phyloP scores from a whole-genome alignment of 2,113 vertebrate species.

The Nibea albiflora region DNA sequence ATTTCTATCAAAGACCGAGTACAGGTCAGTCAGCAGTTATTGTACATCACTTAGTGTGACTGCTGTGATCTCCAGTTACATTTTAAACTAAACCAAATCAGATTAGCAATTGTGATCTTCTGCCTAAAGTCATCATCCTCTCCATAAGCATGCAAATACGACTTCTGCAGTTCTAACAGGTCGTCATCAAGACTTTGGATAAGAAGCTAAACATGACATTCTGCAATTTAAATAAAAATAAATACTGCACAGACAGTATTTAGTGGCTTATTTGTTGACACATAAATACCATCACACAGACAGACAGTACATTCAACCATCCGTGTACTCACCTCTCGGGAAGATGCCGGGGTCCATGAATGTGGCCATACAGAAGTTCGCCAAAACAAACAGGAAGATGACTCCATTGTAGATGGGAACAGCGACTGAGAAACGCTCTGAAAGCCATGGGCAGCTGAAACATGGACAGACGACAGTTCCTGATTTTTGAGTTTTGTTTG shows the following conservation, averaged over 20 bases:
- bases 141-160: not conserved
- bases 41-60: too few species aligned
- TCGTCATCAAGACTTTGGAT: not conserved
- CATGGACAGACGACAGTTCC: not conserved
- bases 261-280: not conserved
- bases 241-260: not conserved
- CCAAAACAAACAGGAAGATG: slow-evolving; percentile 96
- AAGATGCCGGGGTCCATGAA: slow-evolving; percentile 99
- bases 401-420: slow-evolving; percentile 95
- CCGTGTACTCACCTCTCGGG: slow-evolving; percentile 88
- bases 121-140: not conserved
- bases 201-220: not conserved
- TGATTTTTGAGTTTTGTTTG: too few species aligned
- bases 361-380: slow-evolving; percentile 99
- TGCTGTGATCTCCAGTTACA: too few species aligned
- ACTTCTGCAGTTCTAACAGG: not conserved
- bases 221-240: too few species aligned
- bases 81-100: too few species aligned
- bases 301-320: not conserved
- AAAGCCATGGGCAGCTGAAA: slow-evolving; percentile 93
- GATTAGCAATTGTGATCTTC: too few species aligned
- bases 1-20: too few species aligned
- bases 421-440: slow-evolving; percentile 89
- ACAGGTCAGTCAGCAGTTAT: too few species aligned
- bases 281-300: not conserved